Percentiles rank a stretch among this genome's conserved stretches.
phyloP scores from a whole-genome alignment of 2,888 invertebrate species.

The Machimus atricapillus region DNA sequence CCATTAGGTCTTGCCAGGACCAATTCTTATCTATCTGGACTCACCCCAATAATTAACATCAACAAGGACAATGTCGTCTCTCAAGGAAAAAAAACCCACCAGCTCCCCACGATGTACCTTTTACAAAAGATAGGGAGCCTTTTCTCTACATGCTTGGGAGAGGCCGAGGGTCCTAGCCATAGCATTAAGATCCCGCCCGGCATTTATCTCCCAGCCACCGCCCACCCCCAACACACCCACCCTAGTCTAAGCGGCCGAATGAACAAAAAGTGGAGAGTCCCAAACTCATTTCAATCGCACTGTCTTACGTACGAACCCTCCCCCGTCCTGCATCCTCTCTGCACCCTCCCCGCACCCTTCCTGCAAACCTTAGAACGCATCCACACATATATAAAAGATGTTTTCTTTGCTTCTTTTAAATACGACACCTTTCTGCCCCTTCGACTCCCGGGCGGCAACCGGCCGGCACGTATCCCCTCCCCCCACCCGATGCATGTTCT shows the following conservation, averaged over 20 bases:
- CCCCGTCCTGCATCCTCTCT: neutral
- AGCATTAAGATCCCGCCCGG: neutral
- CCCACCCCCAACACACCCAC: neutral
- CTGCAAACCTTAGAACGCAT: neutral
- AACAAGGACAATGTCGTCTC: conserved; percentile 34
- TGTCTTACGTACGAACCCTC: conserved; percentile 15
- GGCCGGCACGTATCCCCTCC: neutral
- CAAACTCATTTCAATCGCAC: conserved; percentile 34
- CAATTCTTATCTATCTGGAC: conserved; percentile 36
- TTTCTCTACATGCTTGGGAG: neutral
- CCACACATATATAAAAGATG: conserved; percentile 11
- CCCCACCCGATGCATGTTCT: neutral
- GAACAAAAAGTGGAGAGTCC: conserved; percentile 29
- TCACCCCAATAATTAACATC: conserved; percentile 41
- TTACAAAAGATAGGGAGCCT: conserved; percentile 28
- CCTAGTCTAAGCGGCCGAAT: neutral
- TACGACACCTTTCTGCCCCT: conserved; percentile 35
- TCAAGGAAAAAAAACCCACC: conserved; percentile 9
- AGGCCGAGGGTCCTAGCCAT: neutral
- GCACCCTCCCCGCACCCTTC: neutral
- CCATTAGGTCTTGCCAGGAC: conserved; percentile 22
- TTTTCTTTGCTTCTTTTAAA: conserved; percentile 40
- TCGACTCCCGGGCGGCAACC: neutral
- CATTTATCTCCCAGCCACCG: neutral
- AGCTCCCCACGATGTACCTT: conserved; percentile 25